Percentiles rank a stretch among this genome's conserved stretches.
phyloP scores from a whole-genome alignment of 2,797 vertebrate species.

The Acipenser oxyrinchus region DNA sequence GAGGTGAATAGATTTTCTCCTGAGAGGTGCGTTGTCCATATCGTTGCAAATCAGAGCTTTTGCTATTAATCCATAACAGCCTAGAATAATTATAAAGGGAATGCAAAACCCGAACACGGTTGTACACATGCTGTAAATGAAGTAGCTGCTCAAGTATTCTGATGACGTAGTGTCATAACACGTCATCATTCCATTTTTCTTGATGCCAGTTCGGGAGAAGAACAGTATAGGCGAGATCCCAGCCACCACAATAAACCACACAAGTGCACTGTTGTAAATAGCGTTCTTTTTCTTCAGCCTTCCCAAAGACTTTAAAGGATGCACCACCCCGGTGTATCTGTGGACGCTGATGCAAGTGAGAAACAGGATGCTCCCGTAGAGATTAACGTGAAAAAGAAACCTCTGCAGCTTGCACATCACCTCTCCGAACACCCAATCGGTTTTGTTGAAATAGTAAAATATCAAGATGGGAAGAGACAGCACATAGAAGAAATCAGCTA shows the following conservation, averaged over 20 bases:
- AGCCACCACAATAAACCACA: conserved; percentile 77
- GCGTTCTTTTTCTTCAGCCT: conserved; percentile 90
- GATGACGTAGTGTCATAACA: conserved; percentile 89
- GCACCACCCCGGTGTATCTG: conserved; percentile 90
- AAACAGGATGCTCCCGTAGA: conserved; percentile 93
- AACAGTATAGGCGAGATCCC: conserved; percentile 89
- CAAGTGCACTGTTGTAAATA: conserved; percentile 73
- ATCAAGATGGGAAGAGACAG: conserved; percentile 89
- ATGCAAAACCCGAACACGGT: conserved; percentile 92
- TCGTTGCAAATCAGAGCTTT: conserved; percentile 86
- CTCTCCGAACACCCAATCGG: conserved; percentile 93
- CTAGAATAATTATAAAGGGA: conserved; percentile 89
- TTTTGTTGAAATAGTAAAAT: conserved; percentile 96
- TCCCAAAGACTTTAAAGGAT: conserved; percentile 88
- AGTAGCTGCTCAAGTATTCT: conserved; percentile 85
- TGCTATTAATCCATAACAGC: conserved; percentile 90
- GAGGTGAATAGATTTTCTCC: conserved; percentile 89
- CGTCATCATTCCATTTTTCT: conserved; percentile 62
- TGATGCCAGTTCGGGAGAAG: conserved; percentile 79
- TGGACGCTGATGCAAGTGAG: conserved; percentile 94
- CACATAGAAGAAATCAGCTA: conserved; percentile 93
- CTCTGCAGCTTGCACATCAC: conserved; percentile 83
- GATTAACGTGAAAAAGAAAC: conserved; percentile 94
- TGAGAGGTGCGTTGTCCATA: conserved; percentile 83
- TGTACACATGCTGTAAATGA: conserved; percentile 93